Conservation (phyloP, 92 coral and sea anemone species). For the Epizoanthus illoricatus region DNA sequence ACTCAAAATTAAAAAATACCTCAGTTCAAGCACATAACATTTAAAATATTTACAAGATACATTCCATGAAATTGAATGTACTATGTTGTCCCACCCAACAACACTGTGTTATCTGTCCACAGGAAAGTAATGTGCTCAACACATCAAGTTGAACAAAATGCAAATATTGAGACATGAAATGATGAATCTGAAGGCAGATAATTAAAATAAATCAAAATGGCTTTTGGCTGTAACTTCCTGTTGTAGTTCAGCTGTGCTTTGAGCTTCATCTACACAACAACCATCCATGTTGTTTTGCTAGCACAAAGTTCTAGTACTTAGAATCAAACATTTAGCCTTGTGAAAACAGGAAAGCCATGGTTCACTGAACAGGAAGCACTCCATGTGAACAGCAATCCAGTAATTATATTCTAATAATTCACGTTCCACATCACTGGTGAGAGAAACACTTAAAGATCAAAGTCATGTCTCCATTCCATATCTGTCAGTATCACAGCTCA, state of each 20-base stretch:
- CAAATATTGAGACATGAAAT: conserved; percentile 27
- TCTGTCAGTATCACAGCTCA: conserved; percentile 28
- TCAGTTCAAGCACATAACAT: conserved; percentile 14
- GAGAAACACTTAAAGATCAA: conserved; percentile 4
- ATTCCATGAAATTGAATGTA: background rate
- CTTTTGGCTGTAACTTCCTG: conserved; percentile 25
- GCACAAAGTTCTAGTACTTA: background rate
- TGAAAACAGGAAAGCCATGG: conserved; percentile 24
- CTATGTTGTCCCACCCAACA: background rate
- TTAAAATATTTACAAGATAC: background rate
- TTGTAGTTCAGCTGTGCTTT: background rate
- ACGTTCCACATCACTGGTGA: conserved; percentile 38
- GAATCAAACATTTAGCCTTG: background rate
- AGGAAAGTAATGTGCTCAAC: background rate
- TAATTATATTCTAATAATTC: conserved; percentile 9
- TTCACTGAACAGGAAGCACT: conserved; percentile 26
- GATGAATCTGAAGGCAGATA: background rate
- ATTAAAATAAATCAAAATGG: conserved; percentile 12
- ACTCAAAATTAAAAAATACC: background rate
- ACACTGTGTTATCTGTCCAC: conserved; percentile 19
- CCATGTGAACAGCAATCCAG: conserved; percentile 16
- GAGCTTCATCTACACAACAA: background rate
- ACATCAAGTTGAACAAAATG: conserved; percentile 29
- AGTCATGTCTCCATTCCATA: background rate
- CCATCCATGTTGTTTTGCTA: background rate